Evolutionary conservation across 2,888 invertebrate genomes (phyloP), one percentile per base, ranked within the genome.

Genomic region (Macrosiphum euphorbiae): DNA sequence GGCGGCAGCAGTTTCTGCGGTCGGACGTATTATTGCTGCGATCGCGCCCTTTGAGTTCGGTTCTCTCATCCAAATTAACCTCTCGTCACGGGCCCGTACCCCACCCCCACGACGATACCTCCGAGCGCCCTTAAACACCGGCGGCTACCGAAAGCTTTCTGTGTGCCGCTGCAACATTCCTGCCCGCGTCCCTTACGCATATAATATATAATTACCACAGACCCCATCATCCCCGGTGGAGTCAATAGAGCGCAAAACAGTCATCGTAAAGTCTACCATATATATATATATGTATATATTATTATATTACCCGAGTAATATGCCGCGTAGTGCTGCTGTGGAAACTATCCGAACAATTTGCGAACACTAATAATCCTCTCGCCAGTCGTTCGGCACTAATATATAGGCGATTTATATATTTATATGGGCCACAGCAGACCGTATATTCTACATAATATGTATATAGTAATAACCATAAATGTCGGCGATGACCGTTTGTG

Each of bases 1-100:
- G 47, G 35, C 61, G 35, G 84, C 90, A 41, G 52, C 58, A 13
- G 85, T 28, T 41, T 67, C 55, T 94, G 93, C 90, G 90, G 93
- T 94, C 93, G 90, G 93, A 94, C 85, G 78, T 50, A 94, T 90
- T 90, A 90, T 92, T 88, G 61, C 91, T n/a, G 85, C 41, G 86
- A 87, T 67, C 67, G 92, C 87, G 55, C 90, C 93, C 93, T 93
- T 93, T 93, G 93, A 93, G 89, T 47, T 85, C 88, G 78, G 84
- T 58, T 47, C 78, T 93, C n/a, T 78, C 35, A 78, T 78, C 58
- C 28, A 93, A 93, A 93, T 93, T 93, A 93, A 89, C 93, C 85
- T 61, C 90, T 78, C 78, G 35, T 78, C 78, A 35, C 28, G 86
- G 8, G 47, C 47, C 52, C 8, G 0, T 50, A 52, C 28, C 50